Conservation (phyloP, 2,888 invertebrate genomes). For the Euzophera pinguis region DNA sequence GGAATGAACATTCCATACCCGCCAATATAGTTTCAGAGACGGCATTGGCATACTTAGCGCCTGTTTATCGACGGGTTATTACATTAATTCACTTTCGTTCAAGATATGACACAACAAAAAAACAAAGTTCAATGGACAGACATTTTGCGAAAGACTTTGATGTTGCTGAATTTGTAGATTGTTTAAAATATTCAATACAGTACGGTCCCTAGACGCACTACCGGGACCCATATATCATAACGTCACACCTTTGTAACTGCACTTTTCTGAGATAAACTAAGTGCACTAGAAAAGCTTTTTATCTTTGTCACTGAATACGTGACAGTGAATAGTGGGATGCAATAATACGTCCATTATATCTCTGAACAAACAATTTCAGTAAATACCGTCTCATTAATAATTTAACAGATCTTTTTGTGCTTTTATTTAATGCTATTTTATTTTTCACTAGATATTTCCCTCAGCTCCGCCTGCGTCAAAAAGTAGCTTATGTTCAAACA, state of each 20-base stretch:
- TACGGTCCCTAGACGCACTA: not conserved
- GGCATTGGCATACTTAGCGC: too few species aligned
- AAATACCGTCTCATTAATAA: not conserved
- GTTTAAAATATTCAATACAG: not conserved
- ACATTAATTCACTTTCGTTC: too few species aligned
- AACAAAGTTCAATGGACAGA: too few species aligned
- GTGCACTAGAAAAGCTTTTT: constrained; percentile 1
- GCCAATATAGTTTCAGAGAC: too few species aligned
- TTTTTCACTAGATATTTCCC: too few species aligned
- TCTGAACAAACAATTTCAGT: not conserved
- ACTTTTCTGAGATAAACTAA: constrained; percentile 2
- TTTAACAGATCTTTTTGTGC: not conserved
- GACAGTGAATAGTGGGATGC: not conserved
- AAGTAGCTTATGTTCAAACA: too few species aligned
- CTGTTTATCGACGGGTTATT: too few species aligned
- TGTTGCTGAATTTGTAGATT: too few species aligned
- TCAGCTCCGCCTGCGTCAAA: too few species aligned
- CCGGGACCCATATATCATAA: not conserved
- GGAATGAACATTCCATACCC: too few species aligned
- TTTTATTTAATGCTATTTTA: too few species aligned
- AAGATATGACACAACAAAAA: too few species aligned
- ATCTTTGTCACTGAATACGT: not conserved
- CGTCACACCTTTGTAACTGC: not conserved
- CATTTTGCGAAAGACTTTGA: not conserved
- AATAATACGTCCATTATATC: not conserved